Base-by-base conservation (phyloP, 1,140 invertebrate species). In the Aethina tumida region DNA sequence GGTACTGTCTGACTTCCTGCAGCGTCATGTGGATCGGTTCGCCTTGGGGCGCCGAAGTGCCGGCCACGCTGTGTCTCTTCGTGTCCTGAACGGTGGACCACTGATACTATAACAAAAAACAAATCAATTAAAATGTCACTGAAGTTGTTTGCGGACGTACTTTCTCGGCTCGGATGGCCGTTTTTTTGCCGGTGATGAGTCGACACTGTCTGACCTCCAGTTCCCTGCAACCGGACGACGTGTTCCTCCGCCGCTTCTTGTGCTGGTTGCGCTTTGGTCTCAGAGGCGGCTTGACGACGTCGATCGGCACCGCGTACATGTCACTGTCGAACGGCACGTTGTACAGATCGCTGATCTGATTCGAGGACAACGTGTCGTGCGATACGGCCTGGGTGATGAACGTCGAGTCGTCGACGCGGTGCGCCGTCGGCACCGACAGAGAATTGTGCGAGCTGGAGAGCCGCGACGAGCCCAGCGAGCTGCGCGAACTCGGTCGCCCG, bases 371-470 rank as follows among this genome's bases (percentile, higher is more conserved):
- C 0, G 81, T 78, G 49, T 86, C 83, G 47, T 86, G 83, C 0
- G 82, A 86, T 68, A 86, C 84, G 10, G 83, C 84, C 49, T 84
- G 84, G 1, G 82, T 86, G 31, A 88, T 88, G 51, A 88, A 88
- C 45, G 75, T 84, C 4, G 83, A 86, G 53, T 86, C 83, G 45
- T 88, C 84, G 0, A 69, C 77, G 57, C 79, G 79, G 32, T 75
- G 73, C 4, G 73, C 67, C 6, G 70, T 59, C 3, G 81, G 77
- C 19, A 84, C 73, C 21, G 78, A 71, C 35, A 86, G 70, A 1
- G 81, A 85, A 50, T 85, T 86, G 55, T 86, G 82, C 27, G 81
- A 84, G 53, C 80, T 84, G 24, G 81, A 84, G 1, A 85, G 65
- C 4, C 83, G 69, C 10, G 82, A 83, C 3, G 72, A 73, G 25